Base-by-base conservation (phyloP, 2,797 vertebrate species). In the Scleropages formosus region DNA sequence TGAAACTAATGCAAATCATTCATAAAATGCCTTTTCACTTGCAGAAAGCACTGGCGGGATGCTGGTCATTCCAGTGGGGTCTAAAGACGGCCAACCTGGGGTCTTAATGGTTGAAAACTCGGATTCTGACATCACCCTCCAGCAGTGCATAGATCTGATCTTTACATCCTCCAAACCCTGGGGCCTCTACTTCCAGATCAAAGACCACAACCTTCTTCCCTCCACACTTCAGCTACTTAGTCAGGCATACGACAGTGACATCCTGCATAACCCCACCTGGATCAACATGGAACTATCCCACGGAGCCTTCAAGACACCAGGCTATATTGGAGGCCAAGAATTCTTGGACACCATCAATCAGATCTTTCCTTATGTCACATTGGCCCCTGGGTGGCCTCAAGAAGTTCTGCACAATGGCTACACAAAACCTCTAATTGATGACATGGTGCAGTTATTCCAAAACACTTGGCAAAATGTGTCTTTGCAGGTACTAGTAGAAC, bases 321-420 rank as follows among this genome's bases (percentile, higher is more conserved):
- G 89, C 26, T 84, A 89, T 13, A 15, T 90, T 60, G 46, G 61
- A 0, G 89, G 88, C n/a, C 56, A 76, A 39, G 87, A 91, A 49
- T 86, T 93, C 79, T 78, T 92, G 0, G 82, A 80, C 4, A 83
- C 83, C 4, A 85, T 94, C 58, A 79, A 91, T n/a, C 72, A 73
- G 13, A 70, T 92, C 24, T 95, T 94, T 75, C 92, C 93, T 6
- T 85, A 87, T 0, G 85, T 93, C 75, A 94, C 94, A 0, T 31
- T 94, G 9, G 93, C 92, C 13, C 91, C 88, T 0, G 74, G 83
- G 56, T 92, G 91, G 91, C 90, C 91, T 0, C 20, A 68, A 27
- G 87, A 88, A 69, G 80, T 72, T 26, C 82, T 94, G 73, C 72
- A 13, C 0, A 66, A 79, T 11, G 90, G 90, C 46, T 92, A 92